Evolutionary conservation across 2,113 vertebrate genomes (phyloP), one percentile per base, ranked within the genome.

Genomic region (Lota lota): DNA sequence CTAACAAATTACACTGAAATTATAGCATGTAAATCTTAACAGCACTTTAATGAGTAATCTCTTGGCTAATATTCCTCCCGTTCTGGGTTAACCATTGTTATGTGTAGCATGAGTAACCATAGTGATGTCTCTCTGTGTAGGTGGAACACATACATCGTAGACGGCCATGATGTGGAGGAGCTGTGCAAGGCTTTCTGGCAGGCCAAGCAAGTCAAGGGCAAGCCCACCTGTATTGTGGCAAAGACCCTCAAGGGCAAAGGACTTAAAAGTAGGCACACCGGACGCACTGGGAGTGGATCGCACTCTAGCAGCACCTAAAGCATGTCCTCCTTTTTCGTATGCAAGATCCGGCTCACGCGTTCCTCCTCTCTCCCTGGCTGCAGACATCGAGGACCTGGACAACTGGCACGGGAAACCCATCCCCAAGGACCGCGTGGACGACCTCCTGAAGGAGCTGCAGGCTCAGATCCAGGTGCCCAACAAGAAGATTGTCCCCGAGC

Each of bases 351-450:
- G 12, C 40, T 47, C 40, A 47, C 12, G 10, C 12, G 10, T 47
- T 47, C 40, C 36, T 54, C 53, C 16, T 56, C 53, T 56, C 2
- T 18, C 40, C 10, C n/a, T 56, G 53, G 53, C 1, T 66, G 1
- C 68, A 96, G 95, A 82, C 36, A 89, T 95, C 79, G 94, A 95
- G 75, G 88, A 96, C 87, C 20, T 83, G 22, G 93, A 94, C 0
- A 93, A 92, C 76, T 96, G 94, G 94, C 92, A 95, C 57, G 94
- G 94, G 36, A 97, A 94, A 66, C 91, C 94, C 6, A 91, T 95
- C 68, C 90, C 94, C 15, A 94, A 93, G 74, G 94, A 95, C 69
- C 81, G 70, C 40, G 85, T 88, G n/a, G 91, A 92, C 0, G 87
- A 79, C 0, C 67, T 95, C 51, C 84, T 96, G 56, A 83, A 84